Percentiles rank a stretch among this genome's conserved stretches.
Conservation (phyloP, 2,113 vertebrate species). For the Nestor notabilis region DNA sequence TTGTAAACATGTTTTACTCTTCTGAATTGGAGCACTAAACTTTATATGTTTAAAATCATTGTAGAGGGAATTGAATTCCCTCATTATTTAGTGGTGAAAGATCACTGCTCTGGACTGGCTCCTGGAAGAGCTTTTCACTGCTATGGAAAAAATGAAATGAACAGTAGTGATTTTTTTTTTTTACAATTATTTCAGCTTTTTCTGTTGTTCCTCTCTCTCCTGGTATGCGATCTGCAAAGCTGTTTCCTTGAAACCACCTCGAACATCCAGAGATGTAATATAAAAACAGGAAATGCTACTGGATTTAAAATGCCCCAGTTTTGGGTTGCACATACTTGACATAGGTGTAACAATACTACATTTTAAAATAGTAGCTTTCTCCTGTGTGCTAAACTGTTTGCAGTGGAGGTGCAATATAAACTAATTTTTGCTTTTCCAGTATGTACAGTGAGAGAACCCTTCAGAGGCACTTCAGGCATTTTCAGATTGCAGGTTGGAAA, state of each 20-base stretch:
- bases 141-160: background rate
- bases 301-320: background rate
- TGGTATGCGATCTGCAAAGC: background rate
- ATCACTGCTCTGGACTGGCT: background rate
- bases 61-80: background rate
- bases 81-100: background rate
- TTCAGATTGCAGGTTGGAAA: background rate
- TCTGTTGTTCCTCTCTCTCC: background rate
- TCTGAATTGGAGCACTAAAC: background rate
- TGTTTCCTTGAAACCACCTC: background rate
- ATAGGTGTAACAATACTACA: background rate
- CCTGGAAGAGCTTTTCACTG: background rate
- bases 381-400: background rate
- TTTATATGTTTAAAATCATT: background rate
- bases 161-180: background rate
- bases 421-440: background rate
- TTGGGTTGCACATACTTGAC: background rate
- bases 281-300: background rate
- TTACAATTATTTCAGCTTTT: background rate
- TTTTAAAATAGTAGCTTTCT: background rate
- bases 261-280: background rate
- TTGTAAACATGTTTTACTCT: background rate
- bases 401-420: background rate
- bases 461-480: background rate
- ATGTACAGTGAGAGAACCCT: background rate